These are phyloP conservation scores for Phyllotis vaccarum DNA, from an alignment of 2,797 vertebrate species.

Conservation along the genomic window DNA sequence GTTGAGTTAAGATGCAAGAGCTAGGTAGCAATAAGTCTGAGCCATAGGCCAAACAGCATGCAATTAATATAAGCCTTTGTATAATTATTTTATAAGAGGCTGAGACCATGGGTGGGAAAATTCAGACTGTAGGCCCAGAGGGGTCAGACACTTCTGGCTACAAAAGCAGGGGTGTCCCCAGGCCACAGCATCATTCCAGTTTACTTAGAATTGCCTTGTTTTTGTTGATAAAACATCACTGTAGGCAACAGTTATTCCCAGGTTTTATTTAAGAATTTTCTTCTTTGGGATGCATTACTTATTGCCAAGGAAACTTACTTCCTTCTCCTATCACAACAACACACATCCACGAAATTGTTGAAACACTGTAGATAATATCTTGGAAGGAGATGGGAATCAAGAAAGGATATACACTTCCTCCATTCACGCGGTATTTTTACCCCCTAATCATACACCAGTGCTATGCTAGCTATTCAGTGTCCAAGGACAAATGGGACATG, in stretches of 20 bases:
- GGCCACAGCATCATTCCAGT: neutral
- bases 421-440: neutral
- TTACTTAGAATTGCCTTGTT: neutral
- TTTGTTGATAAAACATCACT: neutral
- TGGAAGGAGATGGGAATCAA: neutral
- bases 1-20: too few species aligned
- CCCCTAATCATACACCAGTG: neutral
- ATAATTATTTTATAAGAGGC: too few species aligned
- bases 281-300: neutral
- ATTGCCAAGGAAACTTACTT: neutral
- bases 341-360: neutral
- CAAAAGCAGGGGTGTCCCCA: neutral
- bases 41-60: too few species aligned
- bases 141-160: too few species aligned
- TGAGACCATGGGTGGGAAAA: too few species aligned
- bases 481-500: slow-evolving; percentile 33
- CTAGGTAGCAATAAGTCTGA: too few species aligned
- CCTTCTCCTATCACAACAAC: neutral
- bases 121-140: too few species aligned
- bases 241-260: neutral
- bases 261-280: neutral
- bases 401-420: neutral
- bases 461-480: neutral
- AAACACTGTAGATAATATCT: neutral
- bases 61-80: too few species aligned